phyloP scores from a whole-genome alignment of 2,113 vertebrate genomes.

The Gopherus flavomarginatus region DNA sequence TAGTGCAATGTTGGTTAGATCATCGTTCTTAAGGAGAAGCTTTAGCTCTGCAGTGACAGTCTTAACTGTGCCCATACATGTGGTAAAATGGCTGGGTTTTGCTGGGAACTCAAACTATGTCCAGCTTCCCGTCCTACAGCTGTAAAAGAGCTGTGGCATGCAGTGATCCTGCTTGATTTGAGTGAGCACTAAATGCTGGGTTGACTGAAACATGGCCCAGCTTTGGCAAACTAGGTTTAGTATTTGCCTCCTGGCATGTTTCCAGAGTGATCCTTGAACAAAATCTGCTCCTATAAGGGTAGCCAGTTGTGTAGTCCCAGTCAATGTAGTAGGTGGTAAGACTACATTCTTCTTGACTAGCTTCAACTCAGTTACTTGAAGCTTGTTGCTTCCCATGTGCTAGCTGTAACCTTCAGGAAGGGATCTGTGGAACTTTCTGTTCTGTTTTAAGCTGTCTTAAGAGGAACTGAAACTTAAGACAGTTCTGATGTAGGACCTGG shows the following conservation, averaged over 20 bases:
- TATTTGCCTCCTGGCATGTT: background rate
- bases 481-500: background rate
- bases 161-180: background rate
- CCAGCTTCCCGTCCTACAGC: background rate
- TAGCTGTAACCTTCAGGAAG: background rate
- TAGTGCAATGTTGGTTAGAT: background rate
- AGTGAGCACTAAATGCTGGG: background rate
- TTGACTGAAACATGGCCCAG: background rate
- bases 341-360: background rate
- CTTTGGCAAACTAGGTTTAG: background rate
- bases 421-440: background rate
- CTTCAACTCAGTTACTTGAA: background rate
- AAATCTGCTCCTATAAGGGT: background rate
- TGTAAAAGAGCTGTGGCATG: background rate
- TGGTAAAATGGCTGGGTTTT: background rate
- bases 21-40: background rate
- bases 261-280: background rate
- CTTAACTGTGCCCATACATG: no score
- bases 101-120: background rate
- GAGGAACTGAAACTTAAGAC: background rate
- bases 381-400: background rate
- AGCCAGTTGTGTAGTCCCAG: background rate
- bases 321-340: background rate
- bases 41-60: rapidly evolving
- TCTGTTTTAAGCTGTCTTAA: background rate